Evolutionary conservation across 2,888 invertebrate species (phyloP).

Genomic region (Drosophila vallismaia): DNA sequence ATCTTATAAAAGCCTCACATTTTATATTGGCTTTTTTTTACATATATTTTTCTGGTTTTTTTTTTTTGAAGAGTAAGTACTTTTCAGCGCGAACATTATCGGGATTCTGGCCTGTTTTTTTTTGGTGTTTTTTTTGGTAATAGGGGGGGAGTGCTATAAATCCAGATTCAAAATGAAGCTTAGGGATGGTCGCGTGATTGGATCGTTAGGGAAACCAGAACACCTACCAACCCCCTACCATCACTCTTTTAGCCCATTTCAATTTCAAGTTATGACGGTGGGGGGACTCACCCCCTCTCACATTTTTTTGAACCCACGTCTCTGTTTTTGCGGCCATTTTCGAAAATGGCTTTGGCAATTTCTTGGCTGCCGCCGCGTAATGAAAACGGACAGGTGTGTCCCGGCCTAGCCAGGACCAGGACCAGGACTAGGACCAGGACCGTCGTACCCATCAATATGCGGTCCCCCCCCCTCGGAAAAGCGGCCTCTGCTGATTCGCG

Average conservation of each 20-base stretch:
- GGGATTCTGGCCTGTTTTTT: slow-evolving; percentile 46
- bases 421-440: background rate
- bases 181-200: slow-evolving; percentile 61
- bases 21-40: background rate
- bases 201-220: slow-evolving; percentile 39
- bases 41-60: background rate
- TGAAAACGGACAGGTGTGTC: slow-evolving; percentile 69
- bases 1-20: slow-evolving; percentile 1
- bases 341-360: slow-evolving; percentile 62
- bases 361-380: slow-evolving; percentile 50
- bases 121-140: background rate
- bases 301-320: background rate
- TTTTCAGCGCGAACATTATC: slow-evolving; percentile 70
- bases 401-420: slow-evolving; percentile 17
- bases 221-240: background rate
- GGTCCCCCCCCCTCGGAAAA: too few relatives aligned
- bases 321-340: slow-evolving; percentile 28
- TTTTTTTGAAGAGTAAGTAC: slow-evolving; percentile 9
- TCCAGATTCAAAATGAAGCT: slow-evolving; percentile 68
- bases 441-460: slow-evolving; percentile 9
- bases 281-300: background rate
- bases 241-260: slow-evolving; percentile 52
- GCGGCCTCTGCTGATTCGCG: slow-evolving; percentile 28
- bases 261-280: slow-evolving; percentile 68
- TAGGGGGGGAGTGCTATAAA: slow-evolving; percentile 55